Evolutionary conservation across 2,888 invertebrate genomes (phyloP).

Genomic region (Abscondita cerata): DNA sequence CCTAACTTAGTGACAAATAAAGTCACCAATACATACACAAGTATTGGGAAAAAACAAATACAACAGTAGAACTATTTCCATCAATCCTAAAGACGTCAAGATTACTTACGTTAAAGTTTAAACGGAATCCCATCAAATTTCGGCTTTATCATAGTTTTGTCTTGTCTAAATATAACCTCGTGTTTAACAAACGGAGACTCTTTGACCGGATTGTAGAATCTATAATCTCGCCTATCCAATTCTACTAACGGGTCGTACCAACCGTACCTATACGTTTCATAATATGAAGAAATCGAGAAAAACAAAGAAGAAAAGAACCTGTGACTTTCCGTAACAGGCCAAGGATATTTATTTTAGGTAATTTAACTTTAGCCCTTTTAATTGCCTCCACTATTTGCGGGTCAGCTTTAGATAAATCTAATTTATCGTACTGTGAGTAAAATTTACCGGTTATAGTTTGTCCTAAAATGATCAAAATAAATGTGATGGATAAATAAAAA

Average conservation of each 20-base stretch:
- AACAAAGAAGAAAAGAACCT: conserved; percentile 37
- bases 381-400: conserved; percentile 45
- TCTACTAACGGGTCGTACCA: conserved; percentile 43
- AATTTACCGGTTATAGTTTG: conserved; percentile 52
- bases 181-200: conserved; percentile 37
- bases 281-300: background rate
- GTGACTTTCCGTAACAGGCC: conserved; percentile 53
- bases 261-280: conserved; percentile 44
- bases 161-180: conserved; percentile 34
- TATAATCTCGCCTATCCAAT: conserved; percentile 44
- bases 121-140: conserved; percentile 44
- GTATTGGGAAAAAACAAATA: no score
- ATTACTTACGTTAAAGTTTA: conserved; percentile 26
- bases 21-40: no score
- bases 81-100: no score
- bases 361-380: conserved; percentile 44
- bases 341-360: conserved; percentile 48
- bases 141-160: conserved; percentile 39
- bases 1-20: no score
- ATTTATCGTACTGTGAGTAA: conserved; percentile 51
- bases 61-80: no score
- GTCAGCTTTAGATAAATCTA: conserved; percentile 43
- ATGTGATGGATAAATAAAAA: background rate
- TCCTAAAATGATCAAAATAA: conserved; percentile 41
- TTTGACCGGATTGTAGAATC: conserved; percentile 41